Evolutionary conservation across 2,113 vertebrate genomes (phyloP), one percentile per base, ranked within the genome.

Genomic region (Brachionichthys hirsutus): DNA sequence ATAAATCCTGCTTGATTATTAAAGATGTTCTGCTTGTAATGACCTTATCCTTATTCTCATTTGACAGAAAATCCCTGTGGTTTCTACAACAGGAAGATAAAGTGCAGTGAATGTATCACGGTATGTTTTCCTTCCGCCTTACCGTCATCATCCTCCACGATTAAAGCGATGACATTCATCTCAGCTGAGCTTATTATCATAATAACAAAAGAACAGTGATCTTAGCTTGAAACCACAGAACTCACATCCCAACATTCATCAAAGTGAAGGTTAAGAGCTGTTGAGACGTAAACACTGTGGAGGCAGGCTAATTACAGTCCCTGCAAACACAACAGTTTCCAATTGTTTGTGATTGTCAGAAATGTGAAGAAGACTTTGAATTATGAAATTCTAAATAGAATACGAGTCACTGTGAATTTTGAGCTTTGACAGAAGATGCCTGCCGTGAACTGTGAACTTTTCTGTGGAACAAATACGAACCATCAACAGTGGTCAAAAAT

Each of bases 201-300:
- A 46, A 61, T 64, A 70, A 71, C 60, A 38, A 19, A 41, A 62
- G 47, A 16, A 10, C 36, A 71, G 47, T 16, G 59, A 70, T 54
- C 57, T 62, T 65, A 16, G 34, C 62, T 34, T 9, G 19, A 51
- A 67, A 43, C 64, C 52, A 24, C 22, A 34, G 46, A 59, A 72
- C 78, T 62, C 17, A 78, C 51, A 53, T 43, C 12, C 15, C 18
- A 12, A 10, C n/a, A 51, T 30, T 41, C 1, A 2, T 43, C 19
- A 49, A 50, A 24, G 20, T 9, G 9, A 61, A n/a, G 16, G 65
- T 62, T 67, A 65, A 74, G 76, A 48, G 66, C 59, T 63, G 59
- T 30, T 72, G 56, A 75, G 67, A 46, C 60, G 77, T 82, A 81
- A 81, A 78, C 83, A 62, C 67, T 80, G 62, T 69, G 46, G 63